These are phyloP conservation scores for Nanorana parkeri DNA, from an alignment of 2,113 vertebrate species.

Conservation along the genomic window DNA sequence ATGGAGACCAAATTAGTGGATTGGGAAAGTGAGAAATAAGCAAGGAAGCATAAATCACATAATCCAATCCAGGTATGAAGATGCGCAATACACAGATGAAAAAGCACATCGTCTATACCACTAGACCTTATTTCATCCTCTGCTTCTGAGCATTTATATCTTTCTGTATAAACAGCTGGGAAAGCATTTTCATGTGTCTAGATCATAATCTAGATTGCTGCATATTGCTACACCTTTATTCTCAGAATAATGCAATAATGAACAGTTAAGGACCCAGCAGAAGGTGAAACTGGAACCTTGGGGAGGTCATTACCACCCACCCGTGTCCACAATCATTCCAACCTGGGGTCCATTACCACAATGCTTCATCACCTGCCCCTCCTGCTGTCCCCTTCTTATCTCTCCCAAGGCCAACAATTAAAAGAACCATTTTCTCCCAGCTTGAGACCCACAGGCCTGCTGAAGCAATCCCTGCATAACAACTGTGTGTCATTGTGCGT, in stretches of 20 bases:
- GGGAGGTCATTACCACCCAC: slow-evolving; percentile 51
- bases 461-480: slow-evolving; percentile 36
- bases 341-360: slow-evolving; percentile 49
- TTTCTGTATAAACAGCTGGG: neutral
- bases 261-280: slow-evolving; percentile 8
- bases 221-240: neutral
- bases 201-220: neutral
- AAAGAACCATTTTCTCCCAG: slow-evolving; percentile 37
- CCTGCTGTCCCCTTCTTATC: neutral
- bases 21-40: too few species aligned
- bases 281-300: slow-evolving; percentile 40
- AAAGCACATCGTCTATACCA: too few species aligned
- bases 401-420: slow-evolving; percentile 29
- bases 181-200: neutral
- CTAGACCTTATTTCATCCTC: too few species aligned
- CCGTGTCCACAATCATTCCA: slow-evolving; percentile 48
- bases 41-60: too few species aligned
- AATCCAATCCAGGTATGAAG: too few species aligned
- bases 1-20: too few species aligned
- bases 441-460: slow-evolving; percentile 37
- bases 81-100: too few species aligned
- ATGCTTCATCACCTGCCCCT: slow-evolving; percentile 3
- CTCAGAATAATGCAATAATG: neutral
- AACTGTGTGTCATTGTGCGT: slow-evolving; percentile 2
- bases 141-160: neutral